phyloP scores from a whole-genome alignment of 2,797 vertebrate genomes.

The Danio choprae region DNA sequence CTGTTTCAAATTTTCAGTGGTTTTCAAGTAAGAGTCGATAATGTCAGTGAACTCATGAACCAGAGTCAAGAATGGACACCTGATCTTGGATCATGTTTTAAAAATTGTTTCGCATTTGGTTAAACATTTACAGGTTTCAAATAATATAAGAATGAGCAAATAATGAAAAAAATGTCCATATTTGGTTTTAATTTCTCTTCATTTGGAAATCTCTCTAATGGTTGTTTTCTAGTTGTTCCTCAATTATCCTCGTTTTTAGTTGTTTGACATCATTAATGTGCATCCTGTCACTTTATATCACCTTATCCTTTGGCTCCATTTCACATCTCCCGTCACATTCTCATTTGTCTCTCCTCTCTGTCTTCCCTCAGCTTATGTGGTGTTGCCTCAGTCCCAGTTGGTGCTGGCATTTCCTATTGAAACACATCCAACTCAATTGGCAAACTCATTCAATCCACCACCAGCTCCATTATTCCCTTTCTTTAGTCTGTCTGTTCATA shows the following conservation, averaged over 20 bases:
- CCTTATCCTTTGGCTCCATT: slow-evolving; percentile 8
- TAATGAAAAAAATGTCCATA: background rate
- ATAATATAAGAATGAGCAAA: background rate
- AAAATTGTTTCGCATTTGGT: background rate
- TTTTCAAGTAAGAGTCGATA: too few relatives aligned
- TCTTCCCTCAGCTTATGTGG: slow-evolving; percentile 3
- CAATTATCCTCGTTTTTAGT: background rate
- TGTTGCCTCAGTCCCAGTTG: slow-evolving; percentile 9
- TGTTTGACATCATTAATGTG: background rate
- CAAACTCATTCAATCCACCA: slow-evolving; percentile 31
- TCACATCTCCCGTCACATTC: slow-evolving; percentile 13
- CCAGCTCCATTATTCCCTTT: background rate
- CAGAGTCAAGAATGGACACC: too few relatives aligned
- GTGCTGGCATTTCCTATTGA: slow-evolving; percentile 29
- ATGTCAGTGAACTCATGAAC: too few relatives aligned
- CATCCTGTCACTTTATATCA: slow-evolving; percentile 3
- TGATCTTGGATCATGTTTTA: background rate
- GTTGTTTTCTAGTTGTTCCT: background rate
- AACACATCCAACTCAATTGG: slow-evolving; percentile 35
- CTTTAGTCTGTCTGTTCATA: background rate
- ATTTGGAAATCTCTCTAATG: background rate
- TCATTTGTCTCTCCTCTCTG: slow-evolving; percentile 4
- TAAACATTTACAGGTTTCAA: background rate
- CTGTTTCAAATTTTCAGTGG: too few relatives aligned
- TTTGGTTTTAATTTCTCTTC: background rate